Evolutionary conservation across 2,113 vertebrate species (phyloP), one percentile per base, ranked within the genome.

Genomic region (Tamias sibiricus): DNA sequence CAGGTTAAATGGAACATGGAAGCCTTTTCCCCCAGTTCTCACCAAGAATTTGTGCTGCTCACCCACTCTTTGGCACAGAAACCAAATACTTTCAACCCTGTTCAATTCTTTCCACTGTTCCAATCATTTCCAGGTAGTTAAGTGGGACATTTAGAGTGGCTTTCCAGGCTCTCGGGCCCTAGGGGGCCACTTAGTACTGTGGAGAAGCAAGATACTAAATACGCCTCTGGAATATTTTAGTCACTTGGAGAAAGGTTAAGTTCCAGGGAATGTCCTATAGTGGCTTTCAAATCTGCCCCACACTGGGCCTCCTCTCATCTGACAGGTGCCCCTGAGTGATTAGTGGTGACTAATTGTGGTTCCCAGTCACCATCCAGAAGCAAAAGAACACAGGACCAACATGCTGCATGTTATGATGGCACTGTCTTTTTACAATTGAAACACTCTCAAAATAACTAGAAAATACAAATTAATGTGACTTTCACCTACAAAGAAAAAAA

Each of bases 281-380:
- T 72, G 82, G 91, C 91, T 96, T 94, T 96, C 75, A 84, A 87
- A 97, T 91, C 93, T 80, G 93, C 85, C 92, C 87, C 93, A 95
- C 8, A 72, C 94, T 90, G 96, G 87, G 93, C 66, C 44, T 93
- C 66, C 44, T 93, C 91, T 95, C 66, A 37, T 74, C 82, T 74
- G 75, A 86, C 76, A 94, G 93, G 86, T 91, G 42, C 64, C 89
- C 52, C 69, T 42, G 57, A 83, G 82, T 98, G 94, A 97, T 96
- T 84, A 97, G 76, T 5, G 0, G 22, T 89, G 69, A 94, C 94
- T 96, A 96, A 96, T 91, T 93, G 91, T 30, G 59, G 71, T 68
- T 93, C 76, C 91, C 83, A 75, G 59, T 62, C 86, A 59, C 37
- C 6, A 2, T 52, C 68, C 77, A 75, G 74, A 82, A 37, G 28